A percentile compares a stretch with the other conserved stretches of the same genome.
phyloP scores from a whole-genome alignment of 1,140 invertebrate genomes.

The Papilio helenus region DNA sequence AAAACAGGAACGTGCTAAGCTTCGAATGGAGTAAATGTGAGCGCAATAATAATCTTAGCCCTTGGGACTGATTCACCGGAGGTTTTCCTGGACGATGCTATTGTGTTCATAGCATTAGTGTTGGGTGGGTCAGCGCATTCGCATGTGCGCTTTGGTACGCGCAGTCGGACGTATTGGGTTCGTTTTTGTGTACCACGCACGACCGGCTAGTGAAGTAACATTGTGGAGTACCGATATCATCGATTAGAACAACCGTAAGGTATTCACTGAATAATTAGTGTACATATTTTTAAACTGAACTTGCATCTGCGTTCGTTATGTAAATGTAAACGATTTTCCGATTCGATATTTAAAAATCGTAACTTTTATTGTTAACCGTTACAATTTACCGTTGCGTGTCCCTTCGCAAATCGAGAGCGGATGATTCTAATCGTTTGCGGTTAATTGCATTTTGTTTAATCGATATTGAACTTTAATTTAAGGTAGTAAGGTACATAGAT shows the following conservation, averaged over 20 bases:
- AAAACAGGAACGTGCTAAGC: constrained; percentile 36
- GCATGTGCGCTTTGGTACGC: constrained; percentile 51
- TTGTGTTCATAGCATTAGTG: constrained; percentile 57
- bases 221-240: background rate
- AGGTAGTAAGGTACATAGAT: constrained; percentile 22
- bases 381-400: constrained; percentile 63
- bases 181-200: constrained; percentile 34
- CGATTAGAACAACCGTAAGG: background rate
- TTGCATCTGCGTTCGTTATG: constrained; percentile 4
- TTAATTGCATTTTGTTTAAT: constrained; percentile 35
- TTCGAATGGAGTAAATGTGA: constrained; percentile 41
- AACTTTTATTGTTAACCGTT: constrained; percentile 62
- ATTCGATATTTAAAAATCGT: constrained; percentile 49
- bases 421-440: constrained; percentile 20
- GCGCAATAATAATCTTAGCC: constrained; percentile 57
- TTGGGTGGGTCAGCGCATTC: constrained; percentile 55
- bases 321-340: constrained; percentile 22
- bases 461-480: constrained; percentile 44
- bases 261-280: background rate
- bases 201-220: background rate
- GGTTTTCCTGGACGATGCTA: constrained; percentile 58
- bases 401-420: constrained; percentile 61
- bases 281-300: background rate
- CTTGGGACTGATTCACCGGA: constrained; percentile 47
- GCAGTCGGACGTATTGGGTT: constrained; percentile 31